Evolutionary conservation across 2,797 vertebrate genomes (phyloP).

Genomic region (Pagetopsis macropterus): DNA sequence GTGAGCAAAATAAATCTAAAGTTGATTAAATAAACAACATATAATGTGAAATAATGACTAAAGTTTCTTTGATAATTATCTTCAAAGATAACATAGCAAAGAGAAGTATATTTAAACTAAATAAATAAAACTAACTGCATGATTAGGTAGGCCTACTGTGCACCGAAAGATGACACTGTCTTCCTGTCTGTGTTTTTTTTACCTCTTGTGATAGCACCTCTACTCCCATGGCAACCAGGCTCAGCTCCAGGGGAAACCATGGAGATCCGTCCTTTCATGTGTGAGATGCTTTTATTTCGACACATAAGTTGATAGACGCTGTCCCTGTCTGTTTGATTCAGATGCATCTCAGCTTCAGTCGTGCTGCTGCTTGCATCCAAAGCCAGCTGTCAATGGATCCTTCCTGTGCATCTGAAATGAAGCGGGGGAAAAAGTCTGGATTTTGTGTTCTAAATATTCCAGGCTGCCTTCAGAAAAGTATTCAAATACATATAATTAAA

Average conservation of each 20-base stretch:
- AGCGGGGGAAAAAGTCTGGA: constrained; percentile 6
- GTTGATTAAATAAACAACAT: background rate
- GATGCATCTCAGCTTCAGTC: constrained; percentile 54
- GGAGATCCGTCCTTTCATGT: constrained; percentile 85
- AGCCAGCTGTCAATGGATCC: constrained; percentile 49
- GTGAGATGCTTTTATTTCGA: constrained; percentile 80
- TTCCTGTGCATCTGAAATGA: constrained; percentile 46
- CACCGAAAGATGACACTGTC: constrained; percentile 53
- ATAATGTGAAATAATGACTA: background rate
- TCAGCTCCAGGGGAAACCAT: constrained; percentile 79
- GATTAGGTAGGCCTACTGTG: constrained; percentile 1
- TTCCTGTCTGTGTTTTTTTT: constrained; percentile 49
- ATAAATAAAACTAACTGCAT: constrained; percentile 17
- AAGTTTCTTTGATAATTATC: background rate
- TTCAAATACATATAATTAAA: constrained; percentile 3
- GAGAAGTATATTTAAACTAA: background rate
- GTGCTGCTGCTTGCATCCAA: constrained; percentile 42
- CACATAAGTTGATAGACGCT: constrained; percentile 69
- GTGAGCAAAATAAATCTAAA: background rate
- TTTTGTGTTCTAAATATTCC: constrained; percentile 9
- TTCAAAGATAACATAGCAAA: background rate
- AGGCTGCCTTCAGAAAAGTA: constrained; percentile 1
- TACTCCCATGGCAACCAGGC: constrained; percentile 83
- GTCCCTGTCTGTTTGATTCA: constrained; percentile 68
- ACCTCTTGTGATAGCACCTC: constrained; percentile 57